Evolutionary conservation across 23 tunicate genomes (phyloP).

Genomic region (Styela plicata): DNA sequence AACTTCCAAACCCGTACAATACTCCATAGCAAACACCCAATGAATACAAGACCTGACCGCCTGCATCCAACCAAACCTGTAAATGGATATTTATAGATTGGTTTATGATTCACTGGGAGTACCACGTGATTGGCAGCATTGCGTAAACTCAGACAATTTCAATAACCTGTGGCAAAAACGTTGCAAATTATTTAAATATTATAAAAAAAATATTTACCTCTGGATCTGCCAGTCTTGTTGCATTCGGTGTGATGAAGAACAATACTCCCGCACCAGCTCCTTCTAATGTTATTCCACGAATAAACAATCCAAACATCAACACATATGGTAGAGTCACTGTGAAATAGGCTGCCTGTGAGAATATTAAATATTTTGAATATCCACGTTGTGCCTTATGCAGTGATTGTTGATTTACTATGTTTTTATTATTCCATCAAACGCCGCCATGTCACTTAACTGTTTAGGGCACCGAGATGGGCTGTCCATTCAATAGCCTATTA

Average conservation of each 20-base stretch:
- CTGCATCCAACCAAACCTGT: constrained; percentile 88
- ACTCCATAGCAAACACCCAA: constrained; percentile 77
- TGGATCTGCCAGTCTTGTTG: constrained; percentile 26
- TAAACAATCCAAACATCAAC: constrained; percentile 21
- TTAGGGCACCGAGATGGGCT: too few relatives aligned
- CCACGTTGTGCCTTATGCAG: too few relatives aligned
- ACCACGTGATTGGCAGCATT: too few relatives aligned
- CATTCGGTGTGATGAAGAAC: constrained; percentile 30
- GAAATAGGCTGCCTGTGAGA: constrained; percentile 26
- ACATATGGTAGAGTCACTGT: constrained; percentile 24
- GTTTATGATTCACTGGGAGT: too few relatives aligned
- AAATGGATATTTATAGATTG: neutral
- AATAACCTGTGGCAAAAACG: too few relatives aligned
- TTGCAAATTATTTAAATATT: too few relatives aligned
- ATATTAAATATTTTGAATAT: too few relatives aligned
- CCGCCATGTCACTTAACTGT: too few relatives aligned
- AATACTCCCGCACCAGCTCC: constrained; percentile 31
- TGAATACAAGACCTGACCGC: constrained; percentile 78
- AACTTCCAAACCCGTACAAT: constrained; percentile 70
- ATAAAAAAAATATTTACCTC: constrained; percentile 20
- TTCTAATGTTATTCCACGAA: constrained; percentile 37
- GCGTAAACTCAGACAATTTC: too few relatives aligned
- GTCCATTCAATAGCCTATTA: too few relatives aligned
- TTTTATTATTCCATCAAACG: too few relatives aligned
- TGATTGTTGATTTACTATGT: too few relatives aligned